Evolutionary conservation across 2,888 invertebrate species (phyloP), one percentile per base, ranked within the genome.

Genomic region (Cheilosia urbana): DNA sequence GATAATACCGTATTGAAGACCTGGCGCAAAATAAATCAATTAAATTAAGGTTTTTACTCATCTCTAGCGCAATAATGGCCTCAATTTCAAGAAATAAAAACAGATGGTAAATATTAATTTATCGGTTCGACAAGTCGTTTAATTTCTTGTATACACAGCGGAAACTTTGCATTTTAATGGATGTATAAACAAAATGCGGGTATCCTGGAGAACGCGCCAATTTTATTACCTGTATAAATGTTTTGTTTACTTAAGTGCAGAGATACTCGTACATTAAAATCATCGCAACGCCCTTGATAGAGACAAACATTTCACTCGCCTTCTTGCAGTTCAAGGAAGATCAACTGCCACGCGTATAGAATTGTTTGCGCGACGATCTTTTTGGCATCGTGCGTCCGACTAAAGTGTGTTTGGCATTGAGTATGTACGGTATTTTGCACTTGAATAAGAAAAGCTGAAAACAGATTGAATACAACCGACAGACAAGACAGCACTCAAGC

Each of bases 291-390:
- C 51, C 49, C 53, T 63, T 53, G 63, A 19, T 51, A 40, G 40
- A 68, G 53, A 47, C 55, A 69, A 47, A 53, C 65, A 82, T 72
- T 82, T 47, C 65, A 71, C 51, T 82, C 51, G 57, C 17, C 17
- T 40, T 34, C 13, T 4, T 21, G 24, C 65, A 77, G 82, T 71
- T 82, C 82, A 82, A 76, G 82, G 71, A 27, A 71, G 71, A 76
- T 82, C 65, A 82, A 77, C 60, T 76, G 65, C 57, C 65, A 30
- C 58, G 53, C 69, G 63, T 69, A 7, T 15, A 51, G 6, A 37
- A 62, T 47, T 6, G 34, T 75, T 65, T 27, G 45, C 21, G 40
- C 58, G 71, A 53, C 58, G 71, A 77, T 82, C 65, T 65, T 77
- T 65, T 71, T 76, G 76, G 82, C 60, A 72, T 51, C 71, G 66